A percentile compares a stretch with the other conserved stretches of the same genome.
These are phyloP conservation scores for Yponomeuta malinellus DNA, from an alignment of 2,888 invertebrate species.

Conservation along the genomic window DNA sequence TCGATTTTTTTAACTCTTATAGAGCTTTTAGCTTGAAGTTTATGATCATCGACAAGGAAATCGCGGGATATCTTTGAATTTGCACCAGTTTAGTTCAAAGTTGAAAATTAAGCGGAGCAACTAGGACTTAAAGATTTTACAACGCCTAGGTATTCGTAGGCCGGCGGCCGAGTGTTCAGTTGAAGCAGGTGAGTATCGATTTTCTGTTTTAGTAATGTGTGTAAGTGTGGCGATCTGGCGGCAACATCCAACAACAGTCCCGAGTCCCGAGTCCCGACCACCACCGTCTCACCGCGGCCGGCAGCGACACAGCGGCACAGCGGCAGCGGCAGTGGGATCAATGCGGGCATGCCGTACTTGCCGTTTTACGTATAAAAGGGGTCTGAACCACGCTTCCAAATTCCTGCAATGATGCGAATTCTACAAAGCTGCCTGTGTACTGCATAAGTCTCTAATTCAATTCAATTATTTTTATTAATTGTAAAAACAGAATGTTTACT, in stretches of 20 bases:
- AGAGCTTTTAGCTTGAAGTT: background rate
- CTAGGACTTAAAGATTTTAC: background rate
- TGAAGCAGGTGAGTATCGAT: background rate
- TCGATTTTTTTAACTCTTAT: background rate
- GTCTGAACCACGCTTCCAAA: no score
- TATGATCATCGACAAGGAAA: background rate
- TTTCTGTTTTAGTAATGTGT: constrained; percentile 4
- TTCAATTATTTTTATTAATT: no score
- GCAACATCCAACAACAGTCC: background rate
- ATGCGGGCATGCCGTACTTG: no score
- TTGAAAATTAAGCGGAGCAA: background rate
- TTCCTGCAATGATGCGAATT: no score
- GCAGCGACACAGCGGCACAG: no score
- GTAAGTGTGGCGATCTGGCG: background rate
- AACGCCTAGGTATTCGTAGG: background rate
- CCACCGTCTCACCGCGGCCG: no score
- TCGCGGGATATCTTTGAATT: background rate
- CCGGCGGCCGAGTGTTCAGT: background rate
- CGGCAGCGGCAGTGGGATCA: no score
- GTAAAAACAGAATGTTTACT: no score
- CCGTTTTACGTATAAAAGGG: no score
- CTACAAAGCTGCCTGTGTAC: no score
- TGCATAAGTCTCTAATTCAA: no score
- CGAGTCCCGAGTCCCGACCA: no score
- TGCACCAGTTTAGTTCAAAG: background rate